Conservation (phyloP, 1,140 invertebrate genomes). For the Luehdorfia chinensis region DNA sequence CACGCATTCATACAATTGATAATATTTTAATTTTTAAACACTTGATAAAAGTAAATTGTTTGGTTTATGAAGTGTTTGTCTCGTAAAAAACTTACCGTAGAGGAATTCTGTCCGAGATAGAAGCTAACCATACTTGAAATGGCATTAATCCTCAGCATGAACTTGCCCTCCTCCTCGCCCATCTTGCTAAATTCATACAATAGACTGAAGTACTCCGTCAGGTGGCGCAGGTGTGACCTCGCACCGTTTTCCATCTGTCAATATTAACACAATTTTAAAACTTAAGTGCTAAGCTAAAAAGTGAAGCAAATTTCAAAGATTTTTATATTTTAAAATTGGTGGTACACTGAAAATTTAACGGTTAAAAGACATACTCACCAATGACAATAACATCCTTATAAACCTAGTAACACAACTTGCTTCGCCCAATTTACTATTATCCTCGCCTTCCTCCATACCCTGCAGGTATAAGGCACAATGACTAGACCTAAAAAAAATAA, state of each 20-base stretch:
- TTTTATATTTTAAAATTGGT: no score
- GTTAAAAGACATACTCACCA: constrained; percentile 78
- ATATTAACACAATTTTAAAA: constrained; percentile 16
- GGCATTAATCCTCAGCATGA: constrained; percentile 90
- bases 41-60: no score
- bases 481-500: constrained; percentile 73
- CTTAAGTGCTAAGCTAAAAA: constrained; percentile 6
- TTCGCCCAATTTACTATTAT: constrained; percentile 85
- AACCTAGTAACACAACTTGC: constrained; percentile 95
- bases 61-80: no score
- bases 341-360: background rate
- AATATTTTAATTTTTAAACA: no score
- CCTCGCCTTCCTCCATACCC: constrained; percentile 82
- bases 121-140: constrained; percentile 95
- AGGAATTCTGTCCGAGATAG: constrained; percentile 87
- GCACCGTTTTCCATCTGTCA: constrained; percentile 91
- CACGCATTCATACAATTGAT: no score
- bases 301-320: background rate
- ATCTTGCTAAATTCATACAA: constrained; percentile 96
- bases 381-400: constrained; percentile 90
- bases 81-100: constrained; percentile 56
- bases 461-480: constrained; percentile 86
- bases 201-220: constrained; percentile 95
- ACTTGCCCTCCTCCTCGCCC: constrained; percentile 94
- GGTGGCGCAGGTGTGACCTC: constrained; percentile 89